Evolutionary conservation across 1,140 invertebrate species (phyloP).

Genomic region (Drosophila virilis): DNA sequence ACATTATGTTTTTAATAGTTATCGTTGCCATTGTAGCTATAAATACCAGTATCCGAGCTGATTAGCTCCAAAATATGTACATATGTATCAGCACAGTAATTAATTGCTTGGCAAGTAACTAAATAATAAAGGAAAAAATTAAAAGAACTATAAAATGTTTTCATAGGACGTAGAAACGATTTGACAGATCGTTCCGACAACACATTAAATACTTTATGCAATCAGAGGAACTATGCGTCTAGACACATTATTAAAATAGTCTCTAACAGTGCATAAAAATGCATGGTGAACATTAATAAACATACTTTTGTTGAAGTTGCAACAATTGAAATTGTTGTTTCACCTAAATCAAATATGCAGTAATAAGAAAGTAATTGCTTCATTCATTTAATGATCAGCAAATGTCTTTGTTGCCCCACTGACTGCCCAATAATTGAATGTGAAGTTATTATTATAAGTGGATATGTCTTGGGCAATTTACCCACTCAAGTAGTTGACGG

Average conservation of each 20-base stretch:
- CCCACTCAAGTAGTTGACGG: background rate
- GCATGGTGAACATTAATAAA: background rate
- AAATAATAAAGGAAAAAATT: too few relatives aligned
- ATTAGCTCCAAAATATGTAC: too few relatives aligned
- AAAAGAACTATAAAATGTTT: too few relatives aligned
- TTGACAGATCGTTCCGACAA: background rate
- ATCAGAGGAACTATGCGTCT: background rate
- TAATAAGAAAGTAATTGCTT: conserved; percentile 70
- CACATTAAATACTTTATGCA: background rate
- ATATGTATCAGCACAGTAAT: too few relatives aligned
- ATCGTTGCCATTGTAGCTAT: too few relatives aligned
- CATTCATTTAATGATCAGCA: conserved; percentile 76
- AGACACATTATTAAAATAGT: background rate
- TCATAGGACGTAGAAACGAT: too few relatives aligned
- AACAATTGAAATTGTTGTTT: conserved; percentile 42
- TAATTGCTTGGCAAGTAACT: too few relatives aligned
- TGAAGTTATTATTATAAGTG: conserved; percentile 59
- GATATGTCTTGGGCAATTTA: conserved; percentile 49
- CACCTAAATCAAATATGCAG: conserved; percentile 65
- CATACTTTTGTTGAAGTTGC: background rate
- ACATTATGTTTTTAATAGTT: too few relatives aligned
- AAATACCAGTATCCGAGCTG: too few relatives aligned
- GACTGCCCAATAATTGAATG: conserved; percentile 62
- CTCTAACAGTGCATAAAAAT: background rate
- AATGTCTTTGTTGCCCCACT: conserved; percentile 53